Evolutionary conservation across 2,888 invertebrate species (phyloP), one percentile per base, ranked within the genome.

Genomic region (Protodeltote pygarga): DNA sequence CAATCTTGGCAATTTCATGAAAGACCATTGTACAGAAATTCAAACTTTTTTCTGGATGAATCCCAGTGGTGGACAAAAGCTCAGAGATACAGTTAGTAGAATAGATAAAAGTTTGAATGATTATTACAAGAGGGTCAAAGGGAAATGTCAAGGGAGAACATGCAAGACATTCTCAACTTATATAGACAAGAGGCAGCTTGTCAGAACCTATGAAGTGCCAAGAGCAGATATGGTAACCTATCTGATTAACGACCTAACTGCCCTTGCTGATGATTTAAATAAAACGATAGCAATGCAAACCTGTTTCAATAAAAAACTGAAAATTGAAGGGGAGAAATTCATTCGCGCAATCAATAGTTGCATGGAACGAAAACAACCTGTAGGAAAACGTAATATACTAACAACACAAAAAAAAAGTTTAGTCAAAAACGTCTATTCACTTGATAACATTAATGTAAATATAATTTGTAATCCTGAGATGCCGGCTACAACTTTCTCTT

Each of bases 21-120:
- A 61, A 3, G 82, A 83, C 9, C 89, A 91, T 57, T 89, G 88
- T 44, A 83, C 84, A 1, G 90, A 89, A 60, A 84, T 91, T 39
- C 88, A 89, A 62, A 85, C 85, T 0, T 91, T 69, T 54, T 90
- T 89, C 34, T 79, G 77, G 77, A 80, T 82, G 77, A 89, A 89
- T 42, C 90, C 90, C 0, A 75, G 46, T 1, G 87, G 83, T 0
- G 89, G 89, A 0, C 79, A 81, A 32, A 83, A 81, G 49, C 59
- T 91, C 0, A 75, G 77, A 64, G 83, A 89, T 13, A 58, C 77
- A 0, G 83, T 91, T 0, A 79, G 75, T 38, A 81, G 61, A 37
- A 78, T 90, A 2, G 85, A 87, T 34, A 81, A 63, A 55, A 77
- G 66, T 13, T 60, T 90, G 10, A 49, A 77, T 5, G 79, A 84